These are phyloP conservation scores for Pangasius larnaudii DNA, from an alignment of 2,797 vertebrate species.

Conservation along the genomic window DNA sequence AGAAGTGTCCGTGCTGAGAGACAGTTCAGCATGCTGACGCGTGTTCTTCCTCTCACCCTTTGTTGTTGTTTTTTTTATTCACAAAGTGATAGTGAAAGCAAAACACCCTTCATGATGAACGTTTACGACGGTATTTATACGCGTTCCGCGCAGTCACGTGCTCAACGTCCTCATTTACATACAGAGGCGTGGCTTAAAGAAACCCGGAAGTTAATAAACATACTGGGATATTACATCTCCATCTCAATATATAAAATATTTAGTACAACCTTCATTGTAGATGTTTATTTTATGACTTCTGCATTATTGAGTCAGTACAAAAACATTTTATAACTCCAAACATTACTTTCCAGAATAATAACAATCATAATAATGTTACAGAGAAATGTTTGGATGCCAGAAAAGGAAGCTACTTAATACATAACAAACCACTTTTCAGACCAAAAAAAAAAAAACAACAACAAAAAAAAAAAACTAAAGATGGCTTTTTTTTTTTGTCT, in stretches of 20 bases:
- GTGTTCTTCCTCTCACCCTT: background rate
- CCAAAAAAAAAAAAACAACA: no score
- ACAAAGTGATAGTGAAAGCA: constrained; percentile 14
- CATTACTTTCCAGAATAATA: no score
- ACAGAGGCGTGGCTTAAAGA: background rate
- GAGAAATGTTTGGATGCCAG: no score
- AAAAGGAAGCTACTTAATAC: no score
- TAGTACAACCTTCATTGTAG: no score
- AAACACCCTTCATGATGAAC: background rate
- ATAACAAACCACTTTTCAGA: no score
- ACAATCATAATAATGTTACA: no score
- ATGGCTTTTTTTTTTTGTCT: no score
- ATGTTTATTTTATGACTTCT: no score
- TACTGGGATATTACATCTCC: rapidly evolving
- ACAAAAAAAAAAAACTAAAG: no score
- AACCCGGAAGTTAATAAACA: constrained; percentile 8
- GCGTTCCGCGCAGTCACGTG: background rate
- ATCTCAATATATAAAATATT: background rate
- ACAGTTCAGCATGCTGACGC: background rate
- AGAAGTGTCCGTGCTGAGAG: background rate
- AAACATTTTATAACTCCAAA: no score
- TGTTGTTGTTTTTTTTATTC: background rate
- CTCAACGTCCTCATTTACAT: background rate
- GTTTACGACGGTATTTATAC: background rate
- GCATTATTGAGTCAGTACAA: no score